Evolutionary conservation across 2,797 vertebrate genomes (phyloP).

Genomic region (Xenops minutus): DNA sequence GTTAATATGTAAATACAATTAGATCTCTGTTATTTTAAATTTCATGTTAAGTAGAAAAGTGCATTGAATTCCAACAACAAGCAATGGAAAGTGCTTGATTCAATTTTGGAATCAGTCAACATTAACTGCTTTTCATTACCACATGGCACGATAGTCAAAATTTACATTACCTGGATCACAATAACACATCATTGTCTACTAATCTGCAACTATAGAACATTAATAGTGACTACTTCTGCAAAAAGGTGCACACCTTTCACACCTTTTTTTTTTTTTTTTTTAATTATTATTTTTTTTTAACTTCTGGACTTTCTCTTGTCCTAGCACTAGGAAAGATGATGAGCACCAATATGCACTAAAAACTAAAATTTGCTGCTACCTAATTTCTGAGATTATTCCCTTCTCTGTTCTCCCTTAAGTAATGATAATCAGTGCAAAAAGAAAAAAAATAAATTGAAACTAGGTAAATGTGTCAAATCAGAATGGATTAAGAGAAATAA

Average conservation of each 20-base stretch:
- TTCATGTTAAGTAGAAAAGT: background rate
- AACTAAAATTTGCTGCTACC: background rate
- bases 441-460: background rate
- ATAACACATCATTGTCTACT: background rate
- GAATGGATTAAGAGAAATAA: background rate
- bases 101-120: background rate
- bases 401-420: background rate
- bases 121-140: background rate
- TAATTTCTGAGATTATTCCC: background rate
- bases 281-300: background rate
- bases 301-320: background rate
- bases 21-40: background rate
- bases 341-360: background rate
- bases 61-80: background rate
- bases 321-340: background rate
- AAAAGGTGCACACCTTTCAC: background rate
- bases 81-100: background rate
- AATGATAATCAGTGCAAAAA: background rate
- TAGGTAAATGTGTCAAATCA: background rate
- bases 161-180: background rate
- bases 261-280: background rate
- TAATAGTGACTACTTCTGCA: background rate
- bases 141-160: background rate
- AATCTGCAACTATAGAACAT: background rate
- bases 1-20: constrained; percentile 2